A percentile compares a stretch with the other conserved stretches of the same genome.
phyloP scores from a whole-genome alignment of 2,113 vertebrate genomes.

The Poecile atricapillus region DNA sequence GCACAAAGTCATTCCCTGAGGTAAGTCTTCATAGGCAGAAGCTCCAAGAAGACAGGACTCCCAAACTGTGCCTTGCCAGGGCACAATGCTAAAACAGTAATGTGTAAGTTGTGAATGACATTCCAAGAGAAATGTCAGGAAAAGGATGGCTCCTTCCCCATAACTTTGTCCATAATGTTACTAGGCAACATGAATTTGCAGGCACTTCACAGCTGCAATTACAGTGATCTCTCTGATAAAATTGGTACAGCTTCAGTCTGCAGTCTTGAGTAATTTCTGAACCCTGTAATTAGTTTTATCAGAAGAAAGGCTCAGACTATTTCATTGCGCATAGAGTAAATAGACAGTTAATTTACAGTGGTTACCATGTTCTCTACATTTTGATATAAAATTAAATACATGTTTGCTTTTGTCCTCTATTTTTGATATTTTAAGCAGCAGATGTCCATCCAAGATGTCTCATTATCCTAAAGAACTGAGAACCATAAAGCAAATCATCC shows the following conservation, averaged over 20 bases:
- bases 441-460: background rate
- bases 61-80: background rate
- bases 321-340: background rate
- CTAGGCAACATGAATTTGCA: background rate
- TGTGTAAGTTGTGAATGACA: background rate
- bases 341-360: background rate
- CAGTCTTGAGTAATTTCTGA: conserved; percentile 15
- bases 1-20: background rate
- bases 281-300: conserved; percentile 18
- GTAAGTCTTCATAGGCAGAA: background rate
- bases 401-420: background rate
- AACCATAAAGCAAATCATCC: background rate
- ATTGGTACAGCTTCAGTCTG: background rate
- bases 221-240: background rate
- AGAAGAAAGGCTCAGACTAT: background rate
- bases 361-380: background rate
- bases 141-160: background rate
- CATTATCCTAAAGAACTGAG: background rate
- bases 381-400: background rate
- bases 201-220: background rate
- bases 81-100: background rate
- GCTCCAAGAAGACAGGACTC: background rate
- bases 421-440: background rate
- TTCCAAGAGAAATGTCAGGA: background rate
- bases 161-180: background rate